phyloP scores from a whole-genome alignment of 2,113 vertebrate genomes.

The Reinhardtius hippoglossoides region DNA sequence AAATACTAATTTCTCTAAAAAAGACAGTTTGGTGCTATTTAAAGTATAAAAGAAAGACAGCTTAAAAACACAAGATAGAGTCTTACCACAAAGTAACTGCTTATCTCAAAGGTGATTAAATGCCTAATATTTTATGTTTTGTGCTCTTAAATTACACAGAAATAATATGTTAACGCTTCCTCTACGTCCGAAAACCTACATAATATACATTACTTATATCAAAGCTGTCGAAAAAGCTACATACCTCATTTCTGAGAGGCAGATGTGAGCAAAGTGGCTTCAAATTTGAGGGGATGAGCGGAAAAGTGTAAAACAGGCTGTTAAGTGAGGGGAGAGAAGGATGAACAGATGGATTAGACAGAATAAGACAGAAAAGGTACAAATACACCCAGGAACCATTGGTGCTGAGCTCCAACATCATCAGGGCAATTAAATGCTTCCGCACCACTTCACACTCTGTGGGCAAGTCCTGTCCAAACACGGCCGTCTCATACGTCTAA shows the following conservation, averaged over 20 bases:
- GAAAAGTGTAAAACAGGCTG: not conserved
- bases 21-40: too few relatives aligned
- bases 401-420: constrained; percentile 32
- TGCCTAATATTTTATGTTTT: too few relatives aligned
- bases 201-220: too few relatives aligned
- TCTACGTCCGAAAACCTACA: too few relatives aligned
- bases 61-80: too few relatives aligned
- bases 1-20: too few relatives aligned
- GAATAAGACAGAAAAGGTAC: constrained; percentile 31
- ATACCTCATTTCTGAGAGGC: not conserved
- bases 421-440: constrained; percentile 72
- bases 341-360: constrained; percentile 35
- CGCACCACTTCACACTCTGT: constrained; percentile 57
- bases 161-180: too few relatives aligned
- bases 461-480: constrained; percentile 55
- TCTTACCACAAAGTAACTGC: too few relatives aligned
- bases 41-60: too few relatives aligned
- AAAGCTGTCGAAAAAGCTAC: too few relatives aligned
- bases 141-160: too few relatives aligned
- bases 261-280: not conserved
- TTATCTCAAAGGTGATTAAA: too few relatives aligned
- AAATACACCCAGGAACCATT: constrained; percentile 28
- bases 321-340: constrained; percentile 20
- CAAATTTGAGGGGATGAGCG: not conserved
- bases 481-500: constrained; percentile 17